Conservation (phyloP, 2,113 vertebrate species). For the Platysternon megacephalum region DNA sequence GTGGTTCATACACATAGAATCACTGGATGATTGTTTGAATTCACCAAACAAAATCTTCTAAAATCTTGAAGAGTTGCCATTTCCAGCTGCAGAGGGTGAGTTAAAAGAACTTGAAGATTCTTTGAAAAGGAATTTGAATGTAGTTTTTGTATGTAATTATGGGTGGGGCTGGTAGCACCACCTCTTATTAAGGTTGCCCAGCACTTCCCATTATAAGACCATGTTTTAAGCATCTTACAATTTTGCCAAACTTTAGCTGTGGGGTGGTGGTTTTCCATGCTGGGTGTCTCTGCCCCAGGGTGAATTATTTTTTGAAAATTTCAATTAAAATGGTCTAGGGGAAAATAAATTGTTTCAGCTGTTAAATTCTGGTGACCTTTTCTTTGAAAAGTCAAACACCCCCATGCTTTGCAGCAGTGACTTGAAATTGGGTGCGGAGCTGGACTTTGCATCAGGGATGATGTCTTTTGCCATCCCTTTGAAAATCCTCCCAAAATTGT, state of each 20-base stretch:
- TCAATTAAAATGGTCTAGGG: background rate
- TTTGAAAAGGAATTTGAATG: too few species aligned
- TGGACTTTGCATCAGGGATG: too few species aligned
- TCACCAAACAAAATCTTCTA: background rate
- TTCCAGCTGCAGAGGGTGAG: background rate
- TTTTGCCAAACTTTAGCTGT: background rate
- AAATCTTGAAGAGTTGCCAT: background rate
- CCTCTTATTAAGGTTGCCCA: background rate
- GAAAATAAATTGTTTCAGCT: background rate
- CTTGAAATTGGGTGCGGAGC: background rate
- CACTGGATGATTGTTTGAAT: background rate
- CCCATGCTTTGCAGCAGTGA: background rate
- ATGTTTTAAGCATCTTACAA: background rate
- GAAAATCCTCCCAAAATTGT: too few species aligned
- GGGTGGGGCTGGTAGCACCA: too few species aligned
- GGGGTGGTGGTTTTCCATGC: background rate
- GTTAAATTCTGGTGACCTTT: background rate
- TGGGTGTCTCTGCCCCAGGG: background rate
- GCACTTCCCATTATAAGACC: background rate
- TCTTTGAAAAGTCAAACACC: background rate
- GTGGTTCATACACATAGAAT: background rate
- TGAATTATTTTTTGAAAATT: background rate
- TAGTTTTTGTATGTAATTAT: background rate
- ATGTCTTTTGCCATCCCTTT: too few species aligned
- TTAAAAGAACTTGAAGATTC: too few species aligned